phyloP scores from a whole-genome alignment of 2,797 vertebrate species.

The Cuniculus paca region DNA sequence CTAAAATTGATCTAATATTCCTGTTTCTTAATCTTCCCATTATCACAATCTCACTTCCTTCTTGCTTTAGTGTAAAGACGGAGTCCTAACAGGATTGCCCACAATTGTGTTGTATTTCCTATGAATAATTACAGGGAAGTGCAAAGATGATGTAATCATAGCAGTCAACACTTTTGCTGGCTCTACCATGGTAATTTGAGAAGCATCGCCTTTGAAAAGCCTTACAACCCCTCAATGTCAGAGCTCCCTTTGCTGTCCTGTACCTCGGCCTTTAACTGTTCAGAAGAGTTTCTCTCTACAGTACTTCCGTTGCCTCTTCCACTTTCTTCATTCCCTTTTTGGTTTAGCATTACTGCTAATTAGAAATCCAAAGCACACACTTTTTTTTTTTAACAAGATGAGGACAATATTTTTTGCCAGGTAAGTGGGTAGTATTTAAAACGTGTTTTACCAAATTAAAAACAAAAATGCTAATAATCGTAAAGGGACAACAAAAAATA shows the following conservation, averaged over 20 bases:
- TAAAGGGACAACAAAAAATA: neutral
- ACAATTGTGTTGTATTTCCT: neutral
- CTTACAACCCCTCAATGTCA: conserved; percentile 27
- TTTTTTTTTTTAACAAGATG: neutral
- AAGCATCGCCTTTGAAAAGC: conserved; percentile 52
- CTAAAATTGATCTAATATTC: conserved; percentile 10
- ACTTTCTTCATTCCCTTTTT: neutral
- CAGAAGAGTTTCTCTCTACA: neutral
- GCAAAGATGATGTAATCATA: neutral
- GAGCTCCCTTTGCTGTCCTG: neutral
- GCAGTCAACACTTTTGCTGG: conserved; percentile 67
- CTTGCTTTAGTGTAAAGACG: neutral
- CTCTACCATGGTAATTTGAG: neutral
- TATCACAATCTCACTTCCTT: neutral
- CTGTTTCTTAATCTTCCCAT: neutral
- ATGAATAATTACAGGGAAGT: neutral
- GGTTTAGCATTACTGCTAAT: conserved; percentile 25
- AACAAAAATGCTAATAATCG: neutral
- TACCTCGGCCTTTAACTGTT: neutral
- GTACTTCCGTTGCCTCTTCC: neutral
- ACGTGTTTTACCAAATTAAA: neutral
- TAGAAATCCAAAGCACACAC: neutral
- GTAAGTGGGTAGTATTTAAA: conserved; percentile 54
- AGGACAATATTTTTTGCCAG: neutral
- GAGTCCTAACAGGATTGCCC: neutral